Evolutionary conservation across 2,113 vertebrate species (phyloP).

Genomic region (Eptatretus burgeri): DNA sequence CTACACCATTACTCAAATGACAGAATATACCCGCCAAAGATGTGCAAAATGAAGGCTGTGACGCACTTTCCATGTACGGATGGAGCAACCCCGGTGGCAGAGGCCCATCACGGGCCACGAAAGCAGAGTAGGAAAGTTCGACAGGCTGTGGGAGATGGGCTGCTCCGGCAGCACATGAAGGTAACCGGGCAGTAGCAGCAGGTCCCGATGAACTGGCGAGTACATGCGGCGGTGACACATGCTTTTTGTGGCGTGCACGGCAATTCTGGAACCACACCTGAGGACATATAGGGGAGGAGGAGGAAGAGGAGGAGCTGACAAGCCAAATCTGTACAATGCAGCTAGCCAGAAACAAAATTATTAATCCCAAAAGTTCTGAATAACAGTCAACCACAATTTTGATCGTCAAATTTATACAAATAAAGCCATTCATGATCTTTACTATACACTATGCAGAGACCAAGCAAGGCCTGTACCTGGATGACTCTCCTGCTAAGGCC

Average conservation of each 20-base stretch:
- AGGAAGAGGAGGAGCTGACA: neutral
- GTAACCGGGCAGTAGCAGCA: conserved; percentile 32
- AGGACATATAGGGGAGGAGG: neutral
- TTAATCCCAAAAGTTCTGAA: neutral
- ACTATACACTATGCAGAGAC: neutral
- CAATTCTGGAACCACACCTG: conserved; percentile 97
- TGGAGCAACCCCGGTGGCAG: conserved; percentile 46
- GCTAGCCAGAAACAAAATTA: neutral
- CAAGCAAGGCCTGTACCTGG: conserved; percentile 29
- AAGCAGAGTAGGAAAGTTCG: conserved; percentile 50
- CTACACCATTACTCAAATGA: too few relatives aligned
- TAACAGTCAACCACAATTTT: neutral
- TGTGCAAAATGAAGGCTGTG: too few relatives aligned
- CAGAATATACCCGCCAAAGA: too few relatives aligned
- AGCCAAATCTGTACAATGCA: neutral
- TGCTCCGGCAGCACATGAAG: conserved; percentile 14
- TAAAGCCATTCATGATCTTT: neutral
- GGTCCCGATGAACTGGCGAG: conserved; percentile 32
- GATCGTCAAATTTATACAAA: neutral
- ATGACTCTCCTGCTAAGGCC: conserved; percentile 88
- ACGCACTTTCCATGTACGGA: conserved; percentile 65
- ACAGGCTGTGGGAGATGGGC: conserved; percentile 25
- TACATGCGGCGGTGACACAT: conserved; percentile 48
- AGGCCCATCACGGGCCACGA: conserved; percentile 40
- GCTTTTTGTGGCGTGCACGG: conserved; percentile 77